Conservation (phyloP, 2,888 invertebrate species). For the Synergus umbraculus region DNA sequence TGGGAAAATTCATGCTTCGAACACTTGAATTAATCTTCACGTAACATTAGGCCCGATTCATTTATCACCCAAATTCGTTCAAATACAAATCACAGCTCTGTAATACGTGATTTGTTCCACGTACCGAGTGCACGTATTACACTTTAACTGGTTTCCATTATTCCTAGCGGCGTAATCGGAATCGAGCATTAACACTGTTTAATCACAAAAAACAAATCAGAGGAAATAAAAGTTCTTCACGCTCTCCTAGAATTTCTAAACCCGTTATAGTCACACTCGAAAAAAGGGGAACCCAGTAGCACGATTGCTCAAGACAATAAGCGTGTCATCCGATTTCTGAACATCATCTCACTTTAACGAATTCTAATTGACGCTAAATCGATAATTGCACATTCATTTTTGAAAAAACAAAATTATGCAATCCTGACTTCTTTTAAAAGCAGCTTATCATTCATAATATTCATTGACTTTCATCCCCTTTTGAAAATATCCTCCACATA, state of each 20-base stretch:
- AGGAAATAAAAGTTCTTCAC: constrained; percentile 29
- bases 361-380: constrained; percentile 10
- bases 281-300: constrained; percentile 17
- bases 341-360: neutral
- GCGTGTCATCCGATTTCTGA: constrained; percentile 5
- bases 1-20: no score
- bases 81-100: no score
- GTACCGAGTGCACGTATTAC: neutral
- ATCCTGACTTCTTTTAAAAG: neutral
- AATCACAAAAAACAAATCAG: constrained; percentile 21
- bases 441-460: constrained; percentile 21
- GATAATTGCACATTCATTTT: neutral
- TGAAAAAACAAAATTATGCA: neutral
- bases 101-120: no score
- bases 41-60: no score
- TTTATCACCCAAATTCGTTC: no score
- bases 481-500: neutral
- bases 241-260: constrained; percentile 33
- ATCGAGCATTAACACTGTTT: neutral
- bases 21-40: no score
- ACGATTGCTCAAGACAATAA: constrained; percentile 16
- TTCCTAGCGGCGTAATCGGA: neutral
- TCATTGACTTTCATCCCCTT: neutral
- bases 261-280: constrained; percentile 25
- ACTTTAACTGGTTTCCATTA: neutral